Base-by-base conservation (phyloP, 1,140 invertebrate species). In the Anastatus disparis region DNA sequence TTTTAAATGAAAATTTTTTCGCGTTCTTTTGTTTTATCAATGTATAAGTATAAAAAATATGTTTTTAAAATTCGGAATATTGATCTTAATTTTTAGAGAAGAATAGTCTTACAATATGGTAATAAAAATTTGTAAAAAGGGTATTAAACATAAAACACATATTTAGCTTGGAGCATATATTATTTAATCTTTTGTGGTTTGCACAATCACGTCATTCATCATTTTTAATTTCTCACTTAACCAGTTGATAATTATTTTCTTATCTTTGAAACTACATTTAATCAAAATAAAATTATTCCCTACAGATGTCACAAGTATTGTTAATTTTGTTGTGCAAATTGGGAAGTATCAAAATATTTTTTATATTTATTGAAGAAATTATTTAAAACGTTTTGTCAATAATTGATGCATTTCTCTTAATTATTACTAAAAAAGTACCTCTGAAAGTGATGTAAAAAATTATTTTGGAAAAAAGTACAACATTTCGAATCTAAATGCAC, bases 321-420 rank as follows among this genome's bases (percentile, higher is more conserved):
- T 50, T 72, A 50, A 78, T 75, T 76, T 71, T 76, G 71, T 74
- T 74, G 77, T 82, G 80, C 81, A 81, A 83, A 82, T 84, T 74
- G 79, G 77, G 77, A 81, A 78, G 82, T 84, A 85, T 85, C 80
- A 84, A 84, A 85, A 85, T 85, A 85, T 83, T 73, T 81, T 74
- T 75, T 80, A 77, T 79, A 70, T 78, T 55, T 63, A 69, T 77
- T 64, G 77, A 76, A 52, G 22, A 61, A 69, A 61, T 66, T 3
- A n/a, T 9, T 26, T 46, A 22, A 44, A 24, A 42, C n/a, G 29
- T 69, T 52, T 70, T 13, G 2, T 63, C 17, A 38, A n/a, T 63
- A 55, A 26, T 46, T 61, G 35, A 63, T 55, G 26, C 27, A 17
- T 46, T 53, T 24, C 46, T 27, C 12, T 46, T 61, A 29, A 42